Evolutionary conservation across 64 coral and sea anemone species (phyloP).

Genomic region (Porites lutea): DNA sequence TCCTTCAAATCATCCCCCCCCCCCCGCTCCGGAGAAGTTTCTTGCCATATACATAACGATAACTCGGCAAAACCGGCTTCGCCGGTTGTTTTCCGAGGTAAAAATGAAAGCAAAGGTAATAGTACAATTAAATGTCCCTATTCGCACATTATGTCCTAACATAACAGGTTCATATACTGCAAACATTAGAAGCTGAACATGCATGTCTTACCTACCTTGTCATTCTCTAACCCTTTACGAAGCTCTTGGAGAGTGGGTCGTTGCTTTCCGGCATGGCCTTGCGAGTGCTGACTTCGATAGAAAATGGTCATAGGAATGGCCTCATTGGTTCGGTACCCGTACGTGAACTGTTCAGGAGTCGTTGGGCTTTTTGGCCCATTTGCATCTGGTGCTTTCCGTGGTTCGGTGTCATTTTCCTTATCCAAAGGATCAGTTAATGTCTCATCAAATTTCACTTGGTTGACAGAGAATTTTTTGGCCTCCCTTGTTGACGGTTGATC

Average conservation of each 20-base stretch:
- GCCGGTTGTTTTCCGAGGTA: too few species aligned
- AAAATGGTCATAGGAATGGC: constrained; percentile 94
- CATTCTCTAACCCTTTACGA: constrained; percentile 86
- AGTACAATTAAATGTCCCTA: too few species aligned
- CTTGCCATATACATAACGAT: too few species aligned
- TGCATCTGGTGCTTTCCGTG: not conserved
- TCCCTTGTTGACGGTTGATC: not conserved
- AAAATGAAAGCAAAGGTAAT: too few species aligned
- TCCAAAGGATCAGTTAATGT: not conserved
- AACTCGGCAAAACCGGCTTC: too few species aligned
- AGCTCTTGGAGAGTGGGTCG: constrained; percentile 85
- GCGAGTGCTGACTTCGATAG: constrained; percentile 84
- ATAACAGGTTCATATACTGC: too few species aligned
- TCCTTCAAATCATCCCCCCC: too few species aligned
- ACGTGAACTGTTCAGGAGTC: not conserved
- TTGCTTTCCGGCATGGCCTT: constrained; percentile 47
- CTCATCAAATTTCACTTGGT: not conserved
- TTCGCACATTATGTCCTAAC: too few species aligned
- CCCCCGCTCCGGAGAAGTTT: too few species aligned
- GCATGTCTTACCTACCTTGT: constrained; percentile 15
- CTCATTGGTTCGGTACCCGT: constrained; percentile 79
- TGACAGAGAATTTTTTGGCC: constrained; percentile 8
- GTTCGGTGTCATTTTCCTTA: not conserved
- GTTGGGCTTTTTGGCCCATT: not conserved
- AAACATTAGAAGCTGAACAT: not conserved